phyloP scores from a whole-genome alignment of 2,888 invertebrate species.

The Endotricha flammealis region DNA sequence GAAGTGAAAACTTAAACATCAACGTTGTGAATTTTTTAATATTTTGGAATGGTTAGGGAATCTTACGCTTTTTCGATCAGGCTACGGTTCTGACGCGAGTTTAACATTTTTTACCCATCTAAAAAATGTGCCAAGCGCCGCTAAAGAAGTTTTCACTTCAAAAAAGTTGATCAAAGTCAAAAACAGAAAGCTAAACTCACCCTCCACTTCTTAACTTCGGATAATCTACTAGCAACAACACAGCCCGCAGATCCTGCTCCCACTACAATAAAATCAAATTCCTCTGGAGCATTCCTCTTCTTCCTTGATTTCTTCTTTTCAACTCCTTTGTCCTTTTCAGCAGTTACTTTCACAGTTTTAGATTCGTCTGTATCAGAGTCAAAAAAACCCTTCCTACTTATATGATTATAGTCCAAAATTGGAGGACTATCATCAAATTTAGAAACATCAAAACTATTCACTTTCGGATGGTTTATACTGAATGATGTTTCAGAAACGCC shows the following conservation, averaged over 20 bases:
- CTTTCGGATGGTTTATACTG: constrained; percentile 33
- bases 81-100: too few relatives aligned
- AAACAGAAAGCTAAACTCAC: constrained; percentile 43
- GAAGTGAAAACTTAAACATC: too few relatives aligned
- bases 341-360: constrained; percentile 10
- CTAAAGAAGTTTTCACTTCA: too few relatives aligned
- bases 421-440: constrained; percentile 19
- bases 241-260: constrained; percentile 84
- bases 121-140: not conserved
- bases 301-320: constrained; percentile 30
- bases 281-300: constrained; percentile 43
- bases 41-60: too few relatives aligned
- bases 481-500: constrained; percentile 35
- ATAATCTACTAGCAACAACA: constrained; percentile 81
- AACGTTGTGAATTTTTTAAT: too few relatives aligned
- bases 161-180: too few relatives aligned
- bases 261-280: constrained; percentile 80
- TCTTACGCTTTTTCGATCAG: too few relatives aligned
- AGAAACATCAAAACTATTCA: constrained; percentile 24
- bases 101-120: not conserved
- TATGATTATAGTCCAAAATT: constrained; percentile 28
- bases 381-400: constrained; percentile 25
- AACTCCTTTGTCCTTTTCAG: constrained; percentile 24
- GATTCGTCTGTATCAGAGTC: constrained; percentile 42
- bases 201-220: constrained; percentile 80